These are phyloP conservation scores for Chelonia mydas DNA, from an alignment of 2,797 vertebrate genomes.

Conservation along the genomic window DNA sequence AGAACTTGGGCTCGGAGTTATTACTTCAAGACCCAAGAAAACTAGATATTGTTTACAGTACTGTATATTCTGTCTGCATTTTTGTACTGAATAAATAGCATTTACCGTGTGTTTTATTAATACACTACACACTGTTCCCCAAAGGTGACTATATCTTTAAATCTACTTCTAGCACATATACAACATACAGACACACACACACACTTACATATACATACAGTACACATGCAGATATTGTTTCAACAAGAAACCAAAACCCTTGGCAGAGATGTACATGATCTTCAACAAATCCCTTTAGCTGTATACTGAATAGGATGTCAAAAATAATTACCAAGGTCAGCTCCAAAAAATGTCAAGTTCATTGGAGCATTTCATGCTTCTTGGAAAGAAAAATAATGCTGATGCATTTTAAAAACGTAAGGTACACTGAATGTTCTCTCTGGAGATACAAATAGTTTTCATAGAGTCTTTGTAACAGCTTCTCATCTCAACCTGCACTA, in stretches of 20 bases:
- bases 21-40: background rate
- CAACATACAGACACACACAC: background rate
- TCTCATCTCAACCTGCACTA: background rate
- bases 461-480: background rate
- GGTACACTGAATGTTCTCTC: conserved; percentile 8
- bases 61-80: background rate
- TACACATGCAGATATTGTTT: background rate
- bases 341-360: conserved; percentile 48
- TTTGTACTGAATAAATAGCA: background rate
- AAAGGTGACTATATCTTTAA: background rate
- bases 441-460: background rate
- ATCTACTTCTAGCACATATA: background rate
- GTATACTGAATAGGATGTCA: conserved; percentile 54
- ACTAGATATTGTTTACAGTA: background rate
- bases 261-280: conserved; percentile 39
- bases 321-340: conserved; percentile 76
- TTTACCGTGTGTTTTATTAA: conserved; percentile 25
- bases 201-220: background rate
- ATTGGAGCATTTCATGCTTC: conserved; percentile 30
- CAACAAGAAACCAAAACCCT: conserved; percentile 34
- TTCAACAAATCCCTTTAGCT: conserved; percentile 62
- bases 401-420: conserved; percentile 39
- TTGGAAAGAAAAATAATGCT: conserved; percentile 38
- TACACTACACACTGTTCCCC: background rate
- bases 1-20: background rate